Evolutionary conservation across 2,113 vertebrate species (phyloP).

Genomic region (Ictidomys tridecemlineatus): DNA sequence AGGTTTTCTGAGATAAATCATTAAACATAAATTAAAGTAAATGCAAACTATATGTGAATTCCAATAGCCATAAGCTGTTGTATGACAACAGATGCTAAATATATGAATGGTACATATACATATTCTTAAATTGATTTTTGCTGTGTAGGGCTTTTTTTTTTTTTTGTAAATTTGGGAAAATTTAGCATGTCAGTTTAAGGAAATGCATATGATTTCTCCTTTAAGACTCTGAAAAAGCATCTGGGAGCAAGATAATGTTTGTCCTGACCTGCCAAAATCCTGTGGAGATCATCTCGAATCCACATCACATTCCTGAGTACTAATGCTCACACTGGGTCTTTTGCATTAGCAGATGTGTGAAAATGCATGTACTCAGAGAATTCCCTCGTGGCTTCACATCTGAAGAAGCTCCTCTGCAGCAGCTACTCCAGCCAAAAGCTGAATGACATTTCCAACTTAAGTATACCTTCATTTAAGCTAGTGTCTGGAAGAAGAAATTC

Average conservation of each 20-base stretch:
- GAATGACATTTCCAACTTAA: conserved; percentile 64
- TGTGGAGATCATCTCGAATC: conserved; percentile 48
- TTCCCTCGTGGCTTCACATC: conserved; percentile 48
- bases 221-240: conserved; percentile 75
- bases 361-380: conserved; percentile 73
- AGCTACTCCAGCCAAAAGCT: conserved; percentile 45
- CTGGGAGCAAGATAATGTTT: conserved; percentile 74
- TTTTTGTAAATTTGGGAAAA: conserved; percentile 61
- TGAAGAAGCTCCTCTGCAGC: neutral
- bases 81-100: conserved; percentile 59
- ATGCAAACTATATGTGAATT: conserved; percentile 42
- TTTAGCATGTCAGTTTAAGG: conserved; percentile 56
- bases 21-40: conserved; percentile 69
- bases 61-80: neutral
- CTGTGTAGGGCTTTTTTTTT: neutral
- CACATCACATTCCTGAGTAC: conserved; percentile 65
- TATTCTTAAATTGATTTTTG: conserved; percentile 65
- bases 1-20: conserved; percentile 61
- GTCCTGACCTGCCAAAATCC: conserved; percentile 75
- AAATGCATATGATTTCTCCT: conserved; percentile 77
- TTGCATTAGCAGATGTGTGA: conserved; percentile 75
- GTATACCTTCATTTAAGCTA: conserved; percentile 66
- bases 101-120: neutral
- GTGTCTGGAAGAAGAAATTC: conserved; percentile 65
- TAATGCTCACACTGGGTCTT: conserved; percentile 55